Evolutionary conservation across 2,797 vertebrate species (phyloP), one percentile per base, ranked within the genome.

Genomic region (Sebastes nivosus): DNA sequence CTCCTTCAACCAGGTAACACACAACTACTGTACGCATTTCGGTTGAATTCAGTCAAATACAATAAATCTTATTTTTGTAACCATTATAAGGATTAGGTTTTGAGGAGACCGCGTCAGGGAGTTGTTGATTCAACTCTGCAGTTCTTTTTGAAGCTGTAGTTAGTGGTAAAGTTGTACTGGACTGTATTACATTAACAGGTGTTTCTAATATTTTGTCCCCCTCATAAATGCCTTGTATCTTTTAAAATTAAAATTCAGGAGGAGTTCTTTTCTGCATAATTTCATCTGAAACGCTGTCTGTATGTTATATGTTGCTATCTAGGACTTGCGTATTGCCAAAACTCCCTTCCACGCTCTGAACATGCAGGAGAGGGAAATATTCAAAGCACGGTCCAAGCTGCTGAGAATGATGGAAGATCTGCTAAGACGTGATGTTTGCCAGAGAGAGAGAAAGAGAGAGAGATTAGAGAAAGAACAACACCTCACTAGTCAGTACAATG

Each of bases 1-100:
- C 88, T 91, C 83, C 36, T 97, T 96, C 84, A 95, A 93, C 64
- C 96, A 97, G 96, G 97, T 98, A 88, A 89, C 24, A 29, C 42
- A 32, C 5, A 18, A 34, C 42, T 46, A 2, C 11, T 27, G 13
- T 46, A 22, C 4, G 1, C 4, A 4, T 73, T 60, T 54, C 3
- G 25, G 2, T 7, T 61, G 4, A 61, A 57, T 63, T 34, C 4
- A 18, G 4, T 20, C 18, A 67, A 42, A 24, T 59, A 16, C n/a
- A 32, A 14, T 42, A 30, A 54, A 46, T 67, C 12, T 24, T 10
- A 7, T 16, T 34, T 63, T 38, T 63, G 38, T 38, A 6, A n/a
- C 20, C 12, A 46, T 61, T 16, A 25, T 20, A 10, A 25, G 7
- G n/a, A 22, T 61, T 46, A 4, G 1, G 25, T 66, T 65, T 46